Conservation (phyloP, 2,113 vertebrate genomes). For the Aythya baeri region DNA sequence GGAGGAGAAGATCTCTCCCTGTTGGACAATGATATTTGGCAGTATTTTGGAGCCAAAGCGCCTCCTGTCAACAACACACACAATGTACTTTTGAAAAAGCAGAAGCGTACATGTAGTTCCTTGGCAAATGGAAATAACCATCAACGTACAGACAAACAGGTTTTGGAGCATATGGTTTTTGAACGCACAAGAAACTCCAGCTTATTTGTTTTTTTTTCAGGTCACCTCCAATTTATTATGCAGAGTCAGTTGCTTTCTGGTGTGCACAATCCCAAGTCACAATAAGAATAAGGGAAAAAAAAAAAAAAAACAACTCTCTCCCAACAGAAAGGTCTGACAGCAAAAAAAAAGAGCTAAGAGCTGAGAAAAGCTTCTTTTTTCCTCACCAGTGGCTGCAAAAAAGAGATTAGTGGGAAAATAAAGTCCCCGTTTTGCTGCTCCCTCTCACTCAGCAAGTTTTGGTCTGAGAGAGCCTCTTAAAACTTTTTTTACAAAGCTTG, state of each 20-base stretch:
- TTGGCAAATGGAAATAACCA: constrained; percentile 12
- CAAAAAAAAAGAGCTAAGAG: background rate
- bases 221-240: background rate
- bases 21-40: background rate
- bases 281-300: background rate
- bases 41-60: background rate
- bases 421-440: background rate
- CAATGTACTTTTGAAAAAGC: constrained; percentile 6
- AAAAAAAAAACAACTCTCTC: background rate
- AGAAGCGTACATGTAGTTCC: constrained; percentile 2
- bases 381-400: background rate
- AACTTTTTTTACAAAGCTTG: background rate
- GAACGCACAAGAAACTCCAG: background rate
- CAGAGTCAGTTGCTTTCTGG: background rate
- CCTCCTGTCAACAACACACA: background rate
- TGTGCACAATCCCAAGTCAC: background rate
- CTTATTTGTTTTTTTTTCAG: background rate
- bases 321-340: background rate
- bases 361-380: background rate
- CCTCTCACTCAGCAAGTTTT: background rate
- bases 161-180: constrained; percentile 1
- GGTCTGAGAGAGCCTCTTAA: background rate
- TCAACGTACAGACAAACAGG: constrained; percentile 12
- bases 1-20: background rate
- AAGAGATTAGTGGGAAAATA: constrained; percentile 6